Evolutionary conservation across 2,888 invertebrate species (phyloP).

Genomic region (Lissocephala sabroskyi): DNA sequence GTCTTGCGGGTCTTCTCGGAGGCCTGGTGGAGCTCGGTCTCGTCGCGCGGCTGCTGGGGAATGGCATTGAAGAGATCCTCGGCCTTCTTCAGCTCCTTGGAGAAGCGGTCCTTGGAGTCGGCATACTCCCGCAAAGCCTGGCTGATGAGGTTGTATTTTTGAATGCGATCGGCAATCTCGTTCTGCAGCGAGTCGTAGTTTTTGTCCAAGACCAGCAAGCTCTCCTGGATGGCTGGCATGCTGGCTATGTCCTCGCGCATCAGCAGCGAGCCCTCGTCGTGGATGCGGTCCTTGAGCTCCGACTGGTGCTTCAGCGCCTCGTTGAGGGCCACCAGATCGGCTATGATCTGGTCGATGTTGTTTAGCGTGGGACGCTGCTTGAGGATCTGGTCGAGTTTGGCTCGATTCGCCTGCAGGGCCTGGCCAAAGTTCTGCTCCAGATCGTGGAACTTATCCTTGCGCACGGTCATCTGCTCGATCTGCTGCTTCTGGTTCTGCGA

Average conservation of each 20-base stretch:
- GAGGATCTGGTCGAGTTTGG: constrained; percentile 61
- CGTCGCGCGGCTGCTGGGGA: constrained; percentile 80
- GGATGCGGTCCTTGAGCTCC: constrained; percentile 80
- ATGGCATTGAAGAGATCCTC: constrained; percentile 78
- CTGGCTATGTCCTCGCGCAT: constrained; percentile 88
- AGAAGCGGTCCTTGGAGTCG: constrained; percentile 81
- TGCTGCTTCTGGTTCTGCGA: constrained; percentile 79
- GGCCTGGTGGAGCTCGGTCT: constrained; percentile 80
- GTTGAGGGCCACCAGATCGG: constrained; percentile 75
- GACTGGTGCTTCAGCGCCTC: constrained; percentile 76
- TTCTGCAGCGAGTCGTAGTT: constrained; percentile 87
- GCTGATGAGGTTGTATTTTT: constrained; percentile 82
- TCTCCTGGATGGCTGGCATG: constrained; percentile 85
- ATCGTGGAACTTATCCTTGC: constrained; percentile 85
- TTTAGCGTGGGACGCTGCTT: constrained; percentile 62
- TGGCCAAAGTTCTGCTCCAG: constrained; percentile 81
- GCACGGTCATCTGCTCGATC: constrained; percentile 80
- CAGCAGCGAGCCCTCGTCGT: constrained; percentile 83
- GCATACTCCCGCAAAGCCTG: constrained; percentile 83
- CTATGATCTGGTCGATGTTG: constrained; percentile 71
- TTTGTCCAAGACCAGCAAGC: constrained; percentile 83
- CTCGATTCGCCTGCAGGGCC: constrained; percentile 75
- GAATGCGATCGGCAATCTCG: constrained; percentile 81
- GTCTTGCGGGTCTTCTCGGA: constrained; percentile 84
- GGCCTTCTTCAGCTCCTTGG: constrained; percentile 80